A percentile compares a stretch with the other conserved stretches of the same genome.
Conservation (phyloP, 1,140 invertebrate genomes). For the Armadillidium nasatum region DNA sequence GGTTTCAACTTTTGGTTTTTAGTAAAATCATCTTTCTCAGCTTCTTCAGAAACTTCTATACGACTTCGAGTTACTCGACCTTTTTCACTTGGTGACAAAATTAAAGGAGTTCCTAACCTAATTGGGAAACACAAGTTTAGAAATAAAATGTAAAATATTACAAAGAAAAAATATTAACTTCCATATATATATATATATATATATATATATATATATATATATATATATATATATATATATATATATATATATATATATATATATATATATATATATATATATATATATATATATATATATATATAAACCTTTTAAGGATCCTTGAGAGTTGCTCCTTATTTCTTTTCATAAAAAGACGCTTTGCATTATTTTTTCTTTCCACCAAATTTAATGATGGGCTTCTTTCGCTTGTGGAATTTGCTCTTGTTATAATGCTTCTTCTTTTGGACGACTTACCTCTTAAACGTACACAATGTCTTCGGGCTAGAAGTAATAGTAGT, state of each 20-base stretch:
- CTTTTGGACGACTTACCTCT: background rate
- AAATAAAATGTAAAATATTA: no score
- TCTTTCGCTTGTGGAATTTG: background rate
- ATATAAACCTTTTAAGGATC: background rate
- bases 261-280: no score
- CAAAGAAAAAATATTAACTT: no score
- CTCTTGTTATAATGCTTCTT: background rate
- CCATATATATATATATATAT: no score
- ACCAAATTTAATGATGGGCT: background rate
- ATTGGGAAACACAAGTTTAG: background rate
- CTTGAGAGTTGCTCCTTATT: background rate
- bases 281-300: no score
- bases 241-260: no score
- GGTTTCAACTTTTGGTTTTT: background rate
- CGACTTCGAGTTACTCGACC: background rate
- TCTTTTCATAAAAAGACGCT: background rate
- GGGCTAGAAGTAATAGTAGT: background rate
- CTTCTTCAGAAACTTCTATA: constrained; percentile 1
- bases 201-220: no score
- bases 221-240: no score
- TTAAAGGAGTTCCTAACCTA: background rate
- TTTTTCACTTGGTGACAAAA: background rate
- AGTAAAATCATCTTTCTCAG: background rate
- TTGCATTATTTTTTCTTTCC: background rate
- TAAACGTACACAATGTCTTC: background rate